Base-by-base conservation (phyloP, 1,140 invertebrate species). In the Solenopsis fugax region DNA sequence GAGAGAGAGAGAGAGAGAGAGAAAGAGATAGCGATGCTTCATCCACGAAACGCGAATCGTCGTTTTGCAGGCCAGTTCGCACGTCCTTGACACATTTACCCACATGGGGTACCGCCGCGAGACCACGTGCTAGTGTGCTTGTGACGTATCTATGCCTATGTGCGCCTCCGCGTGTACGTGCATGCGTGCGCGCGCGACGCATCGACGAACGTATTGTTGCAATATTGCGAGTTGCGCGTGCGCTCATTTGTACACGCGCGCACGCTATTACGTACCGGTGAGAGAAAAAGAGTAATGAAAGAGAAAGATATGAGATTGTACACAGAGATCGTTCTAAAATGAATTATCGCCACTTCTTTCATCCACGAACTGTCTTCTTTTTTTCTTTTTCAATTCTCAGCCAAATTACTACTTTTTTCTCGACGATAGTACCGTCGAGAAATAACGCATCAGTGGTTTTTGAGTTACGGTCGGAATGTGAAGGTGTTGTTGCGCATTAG, bases 71-170 rank as follows among this genome's bases (percentile, higher is more conserved):
- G 93, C 94, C 92, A 94, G 93, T 95, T 95, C 94, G 93, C 94
- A 94, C 93, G 94, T 94, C 94, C 94, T 95, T 95, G 94, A 95
- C 94, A 95, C 92, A 93, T 89, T 94, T 95, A 94, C 93, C 92
- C 90, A 93, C 90, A 93, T 93, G 86, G 89, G 87, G 86, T 91
- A 91, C 85, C 88, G 86, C 85, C 88, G 86, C 92, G 89, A 90
- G 90, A 89, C 86, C 58, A 87, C 82, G 78, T 85, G 58, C 75
- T 72, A 58, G 71, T 87, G 75, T 87, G 64, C 84, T 77, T 5
- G 50, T 54, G 69, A 60, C 41, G 78, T 84, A 84, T 88, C 72
- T 65, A 88, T 69, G 81, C 67, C 60, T 85, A 62, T 71, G 77
- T 60, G 56, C 67, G 75, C 67, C 21, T 29, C 58, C 34, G 45